These are phyloP conservation scores for Mastigias papua DNA, from an alignment of 30 jellyfish, hydroid and myxozoan genomes.

Conservation along the genomic window DNA sequence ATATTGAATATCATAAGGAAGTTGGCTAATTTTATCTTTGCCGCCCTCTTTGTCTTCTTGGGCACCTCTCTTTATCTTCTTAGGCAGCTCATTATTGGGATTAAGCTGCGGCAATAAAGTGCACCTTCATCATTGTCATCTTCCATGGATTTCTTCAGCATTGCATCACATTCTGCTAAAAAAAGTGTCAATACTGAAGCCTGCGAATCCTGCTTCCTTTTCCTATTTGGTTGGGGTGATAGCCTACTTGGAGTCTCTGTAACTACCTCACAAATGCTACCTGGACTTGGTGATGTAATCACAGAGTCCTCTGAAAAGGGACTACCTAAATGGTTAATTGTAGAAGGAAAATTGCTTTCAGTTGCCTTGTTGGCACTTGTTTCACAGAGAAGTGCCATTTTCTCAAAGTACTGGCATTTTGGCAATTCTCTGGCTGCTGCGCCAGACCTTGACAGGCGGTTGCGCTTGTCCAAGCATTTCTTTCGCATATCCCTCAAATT, in stretches of 20 bases:
- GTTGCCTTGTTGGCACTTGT: conserved; percentile 54
- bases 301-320: conserved; percentile 25
- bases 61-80: conserved; percentile 14
- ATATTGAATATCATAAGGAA: conserved; percentile 6
- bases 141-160: neutral
- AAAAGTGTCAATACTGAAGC: conserved; percentile 11
- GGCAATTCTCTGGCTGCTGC: conserved; percentile 61
- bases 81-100: conserved; percentile 33
- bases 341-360: conserved; percentile 18
- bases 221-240: neutral
- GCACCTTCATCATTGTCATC: conserved; percentile 23
- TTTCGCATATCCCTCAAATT: conserved; percentile 31
- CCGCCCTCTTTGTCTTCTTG: conserved; percentile 1
- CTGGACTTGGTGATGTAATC: conserved; percentile 11
- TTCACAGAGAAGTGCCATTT: conserved; percentile 44
- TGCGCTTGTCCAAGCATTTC: conserved; percentile 42
- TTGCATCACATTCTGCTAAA: neutral
- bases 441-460: conserved; percentile 63
- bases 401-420: conserved; percentile 53
- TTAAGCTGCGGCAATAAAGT: conserved; percentile 9
- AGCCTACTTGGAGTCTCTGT: conserved; percentile 5
- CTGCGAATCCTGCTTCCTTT: neutral
- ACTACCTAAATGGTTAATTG: conserved; percentile 1
- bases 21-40: conserved; percentile 16
- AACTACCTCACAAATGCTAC: conserved; percentile 9